Base-by-base conservation (phyloP, 2,797 vertebrate genomes). In the Aselliscus stoliczkanus region DNA sequence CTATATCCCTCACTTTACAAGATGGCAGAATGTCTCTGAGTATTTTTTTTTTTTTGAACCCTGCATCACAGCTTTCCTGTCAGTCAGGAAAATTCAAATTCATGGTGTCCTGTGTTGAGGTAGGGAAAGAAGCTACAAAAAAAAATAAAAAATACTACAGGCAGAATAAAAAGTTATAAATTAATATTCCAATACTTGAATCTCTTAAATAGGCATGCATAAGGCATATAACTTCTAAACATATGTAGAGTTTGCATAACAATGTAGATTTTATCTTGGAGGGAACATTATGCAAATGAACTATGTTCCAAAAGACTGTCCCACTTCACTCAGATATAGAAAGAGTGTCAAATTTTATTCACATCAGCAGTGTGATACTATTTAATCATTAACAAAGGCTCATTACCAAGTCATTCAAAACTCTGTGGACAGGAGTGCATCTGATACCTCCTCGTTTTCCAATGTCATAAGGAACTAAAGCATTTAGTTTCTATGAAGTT, bases 351-450 rank as follows among this genome's bases (percentile, higher is more conserved):
- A 87, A 93, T 94, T 42, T 42, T 92, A 64, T 91, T 96, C 87
- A 92, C 54, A 80, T 88, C 64, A 95, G n/a, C 67, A 87, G 60
- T 64, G 39, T 52, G 27, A 58, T 84, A 77, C 75, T 70, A 77
- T 31, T 72, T 42, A 96, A 69, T 94, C 29, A 73, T 42, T 52
- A 80, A 81, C 64, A 90, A 84, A 79, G 27, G 8, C n/a, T 93
- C n/a, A 84, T 80, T 73, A 83, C 34, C 84, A 90, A 93, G 70
- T 93, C 91, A 76, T 92, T 96, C 50, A 94, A 83, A 93, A 70
- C 44, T 50, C 79, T 87, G 50, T 31, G 20, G 18, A 58, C 52
- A 52, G 8, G 37, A 50, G 1, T 37, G 0, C 29, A 80, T 75
- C 34, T 44, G 39, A 94, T 29, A 47, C n/a, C 12, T 37, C 15